Conservation (phyloP, 2,888 invertebrate genomes). For the Scrobipalpa atriplicella region DNA sequence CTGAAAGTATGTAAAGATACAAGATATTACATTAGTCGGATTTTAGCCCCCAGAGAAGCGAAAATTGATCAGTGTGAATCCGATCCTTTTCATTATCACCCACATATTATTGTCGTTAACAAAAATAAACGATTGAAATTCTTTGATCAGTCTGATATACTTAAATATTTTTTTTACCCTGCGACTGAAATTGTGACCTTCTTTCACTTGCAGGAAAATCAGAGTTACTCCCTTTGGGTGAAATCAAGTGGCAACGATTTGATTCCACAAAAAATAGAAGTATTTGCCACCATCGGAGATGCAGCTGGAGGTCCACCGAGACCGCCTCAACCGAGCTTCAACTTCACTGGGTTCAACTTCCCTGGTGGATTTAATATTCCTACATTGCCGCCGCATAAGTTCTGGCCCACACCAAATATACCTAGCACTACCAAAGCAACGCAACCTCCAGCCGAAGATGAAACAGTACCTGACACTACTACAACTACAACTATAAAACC, state of each 20-base stretch:
- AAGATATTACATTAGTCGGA: not conserved
- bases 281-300: conserved; percentile 68
- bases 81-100: not conserved
- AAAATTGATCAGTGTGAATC: too few species aligned
- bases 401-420: conserved; percentile 41
- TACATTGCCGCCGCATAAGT: not conserved
- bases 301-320: conserved; percentile 46
- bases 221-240: conserved; percentile 73
- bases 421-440: conserved; percentile 63
- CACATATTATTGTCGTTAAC: too few species aligned
- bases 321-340: conserved; percentile 40
- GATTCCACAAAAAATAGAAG: conserved; percentile 70
- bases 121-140: too few species aligned
- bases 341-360: conserved; percentile 39
- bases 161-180: not conserved
- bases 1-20: too few species aligned
- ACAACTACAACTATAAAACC: conserved; percentile 47
- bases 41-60: not conserved
- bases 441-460: conserved; percentile 50
- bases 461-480: conserved; percentile 62
- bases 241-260: conserved; percentile 61
- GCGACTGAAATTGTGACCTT: not conserved
- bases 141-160: too few species aligned
- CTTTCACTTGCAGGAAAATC: conserved; percentile 61
- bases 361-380: not conserved